Evolutionary conservation across 2,113 vertebrate species (phyloP), one percentile per base, ranked within the genome.

Genomic region (Lepus americanus): DNA sequence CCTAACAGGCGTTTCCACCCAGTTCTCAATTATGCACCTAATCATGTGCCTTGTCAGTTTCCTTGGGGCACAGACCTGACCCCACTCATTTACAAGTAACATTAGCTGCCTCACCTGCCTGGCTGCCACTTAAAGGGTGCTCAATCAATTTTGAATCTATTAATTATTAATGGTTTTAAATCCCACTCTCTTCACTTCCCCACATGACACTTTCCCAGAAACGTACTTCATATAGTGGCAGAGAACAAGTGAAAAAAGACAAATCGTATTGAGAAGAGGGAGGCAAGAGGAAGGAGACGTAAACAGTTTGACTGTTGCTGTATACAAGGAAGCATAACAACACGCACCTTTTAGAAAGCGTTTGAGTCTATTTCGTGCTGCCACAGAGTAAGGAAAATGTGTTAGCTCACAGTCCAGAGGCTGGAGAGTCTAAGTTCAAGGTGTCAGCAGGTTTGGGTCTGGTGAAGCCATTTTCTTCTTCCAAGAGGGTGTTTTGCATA

Each of bases 131-230:
- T 72, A 73, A 31, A 95, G 91, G 72, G 39, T 78, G 13, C 78
- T 91, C 36, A 79, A 25, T 74, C 67, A 66, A 83, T 72, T 72
- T 80, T 95, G 87, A 90, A 92, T 67, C 78, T 93, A 70, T 67
- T 92, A 79, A 87, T 95, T 84, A 66, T 31, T 61, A 36, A 20
- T 87, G 44, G 7, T 39, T 91, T 88, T 79, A 84, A 84, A 88
- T 74, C 79, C 79, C n/a, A 74, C 91, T 93, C 91, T 91, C 78
- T 14, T 91, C 36, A 6, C 55, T 66, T 83, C 31, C 44, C 23
- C 20, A 44, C 16, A 78, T 66, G 59, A 87, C 63, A 36, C 78
- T 44, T 44, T 83, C 66, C 83, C 27, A 79, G 77, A 84, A 91
- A 80, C 19, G n/a, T 72, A 53, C n/a, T 78, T 90, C 80, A 66